These are phyloP conservation scores for Amiota minor DNA, from an alignment of 2,888 invertebrate genomes.

Conservation along the genomic window DNA sequence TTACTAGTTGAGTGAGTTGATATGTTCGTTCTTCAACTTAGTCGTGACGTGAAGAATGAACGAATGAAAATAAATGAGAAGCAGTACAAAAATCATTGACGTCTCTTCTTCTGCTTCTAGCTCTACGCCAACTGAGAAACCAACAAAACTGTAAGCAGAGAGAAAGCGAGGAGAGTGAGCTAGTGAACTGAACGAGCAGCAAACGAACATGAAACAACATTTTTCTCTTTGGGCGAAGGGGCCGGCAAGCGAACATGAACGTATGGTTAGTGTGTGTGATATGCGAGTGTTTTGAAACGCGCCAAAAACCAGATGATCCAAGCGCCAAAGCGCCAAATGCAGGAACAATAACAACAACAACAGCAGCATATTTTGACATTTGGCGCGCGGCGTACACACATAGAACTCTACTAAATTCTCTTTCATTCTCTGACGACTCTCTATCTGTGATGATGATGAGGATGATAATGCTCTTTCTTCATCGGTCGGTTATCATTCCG, in stretches of 20 bases:
- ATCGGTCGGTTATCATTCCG: no score
- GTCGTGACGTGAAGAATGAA: background rate
- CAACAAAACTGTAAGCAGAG: no score
- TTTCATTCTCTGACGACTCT: constrained; percentile 26
- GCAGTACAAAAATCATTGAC: no score
- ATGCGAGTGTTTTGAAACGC: constrained; percentile 38
- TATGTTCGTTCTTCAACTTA: background rate
- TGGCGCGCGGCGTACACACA: constrained; percentile 56
- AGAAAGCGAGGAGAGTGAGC: no score
- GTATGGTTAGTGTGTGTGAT: background rate
- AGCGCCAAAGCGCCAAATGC: constrained; percentile 52
- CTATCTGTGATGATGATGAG: constrained; percentile 31
- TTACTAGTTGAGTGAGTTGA: no score
- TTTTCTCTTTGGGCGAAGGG: background rate
- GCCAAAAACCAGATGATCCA: constrained; percentile 54
- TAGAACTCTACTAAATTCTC: constrained; percentile 49
- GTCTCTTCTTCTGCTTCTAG: no score
- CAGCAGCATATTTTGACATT: constrained; percentile 39
- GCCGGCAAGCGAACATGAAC: no score
- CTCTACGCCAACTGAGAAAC: no score
- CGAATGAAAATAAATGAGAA: no score
- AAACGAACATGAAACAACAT: background rate
- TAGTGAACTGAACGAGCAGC: no score
- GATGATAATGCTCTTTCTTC: constrained; percentile 2
- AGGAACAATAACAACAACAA: constrained; percentile 35